Conservation (phyloP, 2,888 invertebrate species). For the Augiades crinisus region DNA sequence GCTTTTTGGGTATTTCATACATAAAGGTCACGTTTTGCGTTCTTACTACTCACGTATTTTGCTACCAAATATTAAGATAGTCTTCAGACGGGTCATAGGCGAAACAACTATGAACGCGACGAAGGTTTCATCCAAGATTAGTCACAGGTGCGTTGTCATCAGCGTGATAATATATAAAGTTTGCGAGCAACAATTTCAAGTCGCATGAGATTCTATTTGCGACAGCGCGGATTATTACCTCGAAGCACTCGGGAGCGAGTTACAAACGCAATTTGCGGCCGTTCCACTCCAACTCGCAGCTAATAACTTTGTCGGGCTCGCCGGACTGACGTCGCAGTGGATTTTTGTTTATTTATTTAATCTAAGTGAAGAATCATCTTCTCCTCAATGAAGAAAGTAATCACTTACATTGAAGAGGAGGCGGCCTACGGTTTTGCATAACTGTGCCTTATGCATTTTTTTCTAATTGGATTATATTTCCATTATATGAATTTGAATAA, state of each 20-base stretch:
- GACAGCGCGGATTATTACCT: constrained; percentile 49
- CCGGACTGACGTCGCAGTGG: background rate
- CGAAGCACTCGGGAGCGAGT: constrained; percentile 52
- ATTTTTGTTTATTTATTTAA: background rate
- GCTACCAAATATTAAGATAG: no score
- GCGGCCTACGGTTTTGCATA: no score
- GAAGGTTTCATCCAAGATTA: background rate
- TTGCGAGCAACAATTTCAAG: constrained; percentile 30
- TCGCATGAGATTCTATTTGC: constrained; percentile 34
- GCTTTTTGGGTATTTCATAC: no score
- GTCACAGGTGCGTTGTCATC: background rate
- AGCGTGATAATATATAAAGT: background rate
- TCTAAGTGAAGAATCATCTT: background rate
- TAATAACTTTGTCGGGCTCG: constrained; percentile 64
- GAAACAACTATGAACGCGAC: background rate
- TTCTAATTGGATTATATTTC: no score
- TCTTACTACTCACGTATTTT: no score
- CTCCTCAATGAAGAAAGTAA: no score
- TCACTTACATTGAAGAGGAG: no score
- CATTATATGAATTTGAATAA: no score
- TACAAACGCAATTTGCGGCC: constrained; percentile 67
- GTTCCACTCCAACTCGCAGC: constrained; percentile 56
- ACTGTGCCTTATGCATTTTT: no score
- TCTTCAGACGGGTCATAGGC: no score
- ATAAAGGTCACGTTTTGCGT: no score